Evolutionary conservation across 2,888 invertebrate genomes (phyloP).

Genomic region (Alcis repandata): DNA sequence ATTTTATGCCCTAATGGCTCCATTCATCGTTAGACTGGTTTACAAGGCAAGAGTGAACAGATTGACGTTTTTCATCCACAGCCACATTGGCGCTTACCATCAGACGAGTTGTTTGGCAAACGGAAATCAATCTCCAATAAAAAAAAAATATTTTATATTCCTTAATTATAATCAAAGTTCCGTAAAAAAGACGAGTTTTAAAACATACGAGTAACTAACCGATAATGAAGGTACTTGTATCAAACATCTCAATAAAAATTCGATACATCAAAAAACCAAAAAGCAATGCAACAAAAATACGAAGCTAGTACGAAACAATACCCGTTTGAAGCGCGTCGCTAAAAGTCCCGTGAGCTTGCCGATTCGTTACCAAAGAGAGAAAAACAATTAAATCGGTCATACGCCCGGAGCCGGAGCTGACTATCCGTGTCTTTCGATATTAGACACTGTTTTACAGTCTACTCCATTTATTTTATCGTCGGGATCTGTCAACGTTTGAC

Average conservation of each 20-base stretch:
- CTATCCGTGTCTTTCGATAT: conserved; percentile 56
- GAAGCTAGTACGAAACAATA: conserved; percentile 69
- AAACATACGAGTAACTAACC: too few relatives aligned
- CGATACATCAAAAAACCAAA: conserved; percentile 60
- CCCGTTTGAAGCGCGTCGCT: conserved; percentile 61
- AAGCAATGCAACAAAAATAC: conserved; percentile 52
- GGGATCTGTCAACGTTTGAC: conserved; percentile 46
- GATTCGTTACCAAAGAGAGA: conserved; percentile 70
- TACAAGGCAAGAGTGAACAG: background rate
- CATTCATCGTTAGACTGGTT: background rate
- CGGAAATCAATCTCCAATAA: too few relatives aligned
- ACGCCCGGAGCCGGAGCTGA: conserved; percentile 46
- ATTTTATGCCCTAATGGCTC: conserved; percentile 43
- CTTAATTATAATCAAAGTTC: too few relatives aligned
- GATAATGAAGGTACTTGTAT: too few relatives aligned
- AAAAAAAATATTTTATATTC: too few relatives aligned
- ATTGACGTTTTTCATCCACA: background rate
- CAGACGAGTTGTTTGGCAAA: too few relatives aligned
- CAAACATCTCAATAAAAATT: conserved; percentile 27
- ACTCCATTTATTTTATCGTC: conserved; percentile 47
- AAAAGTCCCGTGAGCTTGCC: conserved; percentile 69
- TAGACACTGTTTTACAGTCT: conserved; percentile 50
- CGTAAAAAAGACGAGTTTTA: too few relatives aligned
- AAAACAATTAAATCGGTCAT: conserved; percentile 63
- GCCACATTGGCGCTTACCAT: background rate